phyloP scores from a whole-genome alignment of 2,888 invertebrate species.

The Dasypolia templi region DNA sequence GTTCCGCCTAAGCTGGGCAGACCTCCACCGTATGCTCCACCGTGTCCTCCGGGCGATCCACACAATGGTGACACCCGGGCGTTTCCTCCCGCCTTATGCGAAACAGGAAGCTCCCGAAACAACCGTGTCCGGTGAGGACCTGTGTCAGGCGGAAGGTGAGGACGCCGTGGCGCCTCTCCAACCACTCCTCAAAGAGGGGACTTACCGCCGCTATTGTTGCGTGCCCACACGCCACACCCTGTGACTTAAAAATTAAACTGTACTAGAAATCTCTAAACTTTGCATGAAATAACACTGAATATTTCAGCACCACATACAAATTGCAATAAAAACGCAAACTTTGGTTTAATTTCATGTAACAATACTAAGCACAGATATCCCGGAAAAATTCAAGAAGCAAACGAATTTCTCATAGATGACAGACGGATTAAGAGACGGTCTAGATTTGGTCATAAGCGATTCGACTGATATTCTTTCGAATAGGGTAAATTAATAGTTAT shows the following conservation, averaged over 20 bases:
- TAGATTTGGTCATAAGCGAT: constrained; percentile 45
- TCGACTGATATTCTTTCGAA: constrained; percentile 40
- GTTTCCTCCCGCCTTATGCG: too few relatives aligned
- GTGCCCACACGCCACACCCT: too few relatives aligned
- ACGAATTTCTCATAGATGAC: constrained; percentile 43
- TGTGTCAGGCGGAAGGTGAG: too few relatives aligned
- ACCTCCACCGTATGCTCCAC: too few relatives aligned
- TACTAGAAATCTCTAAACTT: neutral
- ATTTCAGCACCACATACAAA: neutral
- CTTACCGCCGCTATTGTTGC: too few relatives aligned
- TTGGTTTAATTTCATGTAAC: neutral
- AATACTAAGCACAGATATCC: neutral
- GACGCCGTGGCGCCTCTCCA: too few relatives aligned
- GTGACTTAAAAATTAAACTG: neutral
- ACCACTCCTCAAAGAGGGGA: too few relatives aligned
- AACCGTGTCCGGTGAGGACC: too few relatives aligned
- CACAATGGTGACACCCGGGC: too few relatives aligned
- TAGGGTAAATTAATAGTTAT: constrained; percentile 10
- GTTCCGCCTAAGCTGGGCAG: too few relatives aligned
- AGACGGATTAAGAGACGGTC: constrained; percentile 31
- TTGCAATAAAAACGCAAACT: neutral
- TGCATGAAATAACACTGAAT: neutral
- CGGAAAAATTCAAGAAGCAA: constrained; percentile 34
- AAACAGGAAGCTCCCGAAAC: too few relatives aligned
- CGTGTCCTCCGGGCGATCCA: too few relatives aligned